Conservation (phyloP, 1,140 invertebrate genomes). For the Drosophila dunni region DNA sequence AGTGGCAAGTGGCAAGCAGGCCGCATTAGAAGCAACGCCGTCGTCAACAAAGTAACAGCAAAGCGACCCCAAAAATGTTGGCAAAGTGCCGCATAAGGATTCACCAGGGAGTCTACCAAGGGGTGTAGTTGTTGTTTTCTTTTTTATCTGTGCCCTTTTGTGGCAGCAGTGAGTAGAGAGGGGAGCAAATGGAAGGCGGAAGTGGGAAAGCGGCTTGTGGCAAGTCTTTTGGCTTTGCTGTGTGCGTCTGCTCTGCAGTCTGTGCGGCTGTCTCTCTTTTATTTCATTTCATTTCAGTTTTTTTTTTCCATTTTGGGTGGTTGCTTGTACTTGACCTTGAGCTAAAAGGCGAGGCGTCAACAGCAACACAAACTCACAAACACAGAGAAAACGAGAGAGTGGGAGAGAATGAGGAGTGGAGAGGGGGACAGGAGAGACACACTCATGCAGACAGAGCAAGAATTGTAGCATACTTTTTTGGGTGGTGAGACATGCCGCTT, state of each 20-base stretch:
- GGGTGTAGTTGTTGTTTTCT: conserved; percentile 1
- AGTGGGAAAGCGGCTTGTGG: conserved; percentile 25
- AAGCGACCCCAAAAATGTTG: conserved; percentile 65
- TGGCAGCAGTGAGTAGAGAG: neutral
- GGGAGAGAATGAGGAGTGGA: neutral
- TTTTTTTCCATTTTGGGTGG: conserved; percentile 37
- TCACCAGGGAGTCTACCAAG: conserved; percentile 12
- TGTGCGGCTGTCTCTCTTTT: conserved; percentile 26
- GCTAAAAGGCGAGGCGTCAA: conserved; percentile 42
- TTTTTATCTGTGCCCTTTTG: neutral
- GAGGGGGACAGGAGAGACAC: neutral
- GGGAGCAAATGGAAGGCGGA: conserved; percentile 7
- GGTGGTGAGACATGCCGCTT: conserved; percentile 16
- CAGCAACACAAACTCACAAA: conserved; percentile 38
- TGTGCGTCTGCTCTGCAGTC: conserved; percentile 56
- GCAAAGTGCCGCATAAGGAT: conserved; percentile 60
- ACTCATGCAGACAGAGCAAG: conserved; percentile 1
- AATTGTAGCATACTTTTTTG: conserved; percentile 37
- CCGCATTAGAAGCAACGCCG: conserved; percentile 69
- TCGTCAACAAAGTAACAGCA: conserved; percentile 43
- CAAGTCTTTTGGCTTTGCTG: conserved; percentile 61
- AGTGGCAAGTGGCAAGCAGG: conserved; percentile 31
- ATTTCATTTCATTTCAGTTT: conserved; percentile 18
- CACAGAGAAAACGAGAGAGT: neutral
- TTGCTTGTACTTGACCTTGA: conserved; percentile 81